Evolutionary conservation across 2,888 invertebrate genomes (phyloP).

Genomic region (Hyppa rectilinea): DNA sequence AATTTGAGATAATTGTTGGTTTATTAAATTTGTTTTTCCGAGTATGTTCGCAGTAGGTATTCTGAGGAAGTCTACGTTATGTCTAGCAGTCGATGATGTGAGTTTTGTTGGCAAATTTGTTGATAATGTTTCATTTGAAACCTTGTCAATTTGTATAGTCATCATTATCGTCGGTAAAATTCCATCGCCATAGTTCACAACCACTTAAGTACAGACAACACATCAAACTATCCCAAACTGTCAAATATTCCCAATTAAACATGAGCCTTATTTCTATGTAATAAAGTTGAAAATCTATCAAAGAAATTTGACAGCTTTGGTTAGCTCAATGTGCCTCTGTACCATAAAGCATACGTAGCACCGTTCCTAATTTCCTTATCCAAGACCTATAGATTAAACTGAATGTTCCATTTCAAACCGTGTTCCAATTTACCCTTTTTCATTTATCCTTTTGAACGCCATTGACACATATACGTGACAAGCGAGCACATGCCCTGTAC

Average conservation of each 20-base stretch:
- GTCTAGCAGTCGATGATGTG: neutral
- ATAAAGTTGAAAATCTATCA: too few species aligned
- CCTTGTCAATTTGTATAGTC: neutral
- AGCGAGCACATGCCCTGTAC: too few species aligned
- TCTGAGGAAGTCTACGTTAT: neutral
- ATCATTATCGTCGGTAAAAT: neutral
- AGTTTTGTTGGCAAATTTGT: neutral
- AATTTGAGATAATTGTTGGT: conserved; percentile 14
- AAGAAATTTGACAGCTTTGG: too few species aligned
- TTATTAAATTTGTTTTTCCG: neutral
- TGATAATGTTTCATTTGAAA: neutral
- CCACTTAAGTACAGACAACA: too few species aligned
- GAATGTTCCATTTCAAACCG: neutral
- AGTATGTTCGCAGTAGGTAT: neutral
- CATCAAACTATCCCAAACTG: too few species aligned
- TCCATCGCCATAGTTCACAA: neutral
- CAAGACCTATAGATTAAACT: neutral
- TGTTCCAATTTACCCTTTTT: conserved; percentile 9
- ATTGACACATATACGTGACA: too few species aligned
- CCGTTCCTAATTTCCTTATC: neutral
- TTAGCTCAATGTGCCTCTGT: too few species aligned
- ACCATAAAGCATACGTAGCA: too few species aligned
- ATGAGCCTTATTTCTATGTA: too few species aligned
- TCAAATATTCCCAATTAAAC: too few species aligned
- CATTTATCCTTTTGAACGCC: too few species aligned